These are phyloP conservation scores for Pangasianodon hypophthalmus DNA, from an alignment of 2,113 vertebrate genomes.

Conservation along the genomic window DNA sequence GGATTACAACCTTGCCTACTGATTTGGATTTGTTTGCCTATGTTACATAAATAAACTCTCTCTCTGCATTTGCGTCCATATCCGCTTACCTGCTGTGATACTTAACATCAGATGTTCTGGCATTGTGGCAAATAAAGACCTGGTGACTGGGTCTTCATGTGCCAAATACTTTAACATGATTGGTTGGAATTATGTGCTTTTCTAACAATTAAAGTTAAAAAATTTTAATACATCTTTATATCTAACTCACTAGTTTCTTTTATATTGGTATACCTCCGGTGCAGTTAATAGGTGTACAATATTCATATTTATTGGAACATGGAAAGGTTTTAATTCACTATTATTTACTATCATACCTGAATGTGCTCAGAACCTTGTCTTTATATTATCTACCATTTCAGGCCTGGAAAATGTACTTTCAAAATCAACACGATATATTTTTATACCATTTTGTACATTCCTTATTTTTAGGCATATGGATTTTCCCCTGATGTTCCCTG, in stretches of 20 bases:
- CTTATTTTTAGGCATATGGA: background rate
- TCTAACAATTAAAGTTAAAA: background rate
- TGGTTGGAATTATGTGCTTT: background rate
- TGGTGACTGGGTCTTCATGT: background rate
- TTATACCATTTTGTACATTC: background rate
- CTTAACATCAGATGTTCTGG: background rate
- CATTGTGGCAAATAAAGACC: background rate
- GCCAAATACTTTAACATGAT: background rate
- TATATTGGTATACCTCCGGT: background rate
- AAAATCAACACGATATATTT: background rate
- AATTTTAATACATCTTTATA: background rate
- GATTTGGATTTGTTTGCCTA: too few species aligned
- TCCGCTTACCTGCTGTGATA: too few species aligned
- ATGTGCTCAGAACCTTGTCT: background rate
- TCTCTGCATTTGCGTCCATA: too few species aligned
- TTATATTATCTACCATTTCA: background rate
- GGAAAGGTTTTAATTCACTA: background rate
- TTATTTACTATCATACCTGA: background rate
- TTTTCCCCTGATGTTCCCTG: background rate
- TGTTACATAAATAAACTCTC: too few species aligned
- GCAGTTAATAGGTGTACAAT: background rate
- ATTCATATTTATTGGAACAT: conserved; percentile 1
- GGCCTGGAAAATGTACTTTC: background rate
- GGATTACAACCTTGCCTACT: too few species aligned
- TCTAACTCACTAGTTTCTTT: background rate